Conservation (phyloP, 2,888 invertebrate genomes). For the Thera obeliscata region DNA sequence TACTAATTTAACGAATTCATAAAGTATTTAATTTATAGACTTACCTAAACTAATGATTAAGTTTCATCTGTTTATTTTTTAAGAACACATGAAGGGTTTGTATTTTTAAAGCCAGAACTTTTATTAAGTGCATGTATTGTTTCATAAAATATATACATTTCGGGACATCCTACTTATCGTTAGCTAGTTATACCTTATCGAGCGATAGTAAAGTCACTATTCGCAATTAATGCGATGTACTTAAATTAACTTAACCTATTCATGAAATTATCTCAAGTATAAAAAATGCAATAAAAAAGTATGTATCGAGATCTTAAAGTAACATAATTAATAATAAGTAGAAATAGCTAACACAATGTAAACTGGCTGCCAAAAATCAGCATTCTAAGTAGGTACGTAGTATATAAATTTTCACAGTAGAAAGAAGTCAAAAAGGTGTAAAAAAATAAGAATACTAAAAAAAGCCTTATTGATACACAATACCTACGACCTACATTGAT, state of each 20-base stretch:
- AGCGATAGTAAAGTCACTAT: neutral
- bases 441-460: slow-evolving; percentile 39
- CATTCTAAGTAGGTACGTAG: slow-evolving; percentile 8
- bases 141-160: no score
- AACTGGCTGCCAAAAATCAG: slow-evolving; percentile 27
- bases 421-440: slow-evolving; percentile 37
- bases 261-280: slow-evolving; percentile 12
- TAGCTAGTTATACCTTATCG: neutral
- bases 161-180: no score
- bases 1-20: neutral
- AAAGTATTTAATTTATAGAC: neutral
- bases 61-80: neutral
- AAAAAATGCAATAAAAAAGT: slow-evolving; percentile 11
- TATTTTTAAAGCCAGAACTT: no score
- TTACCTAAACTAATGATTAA: no score
- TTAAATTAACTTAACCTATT: neutral
- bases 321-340: slow-evolving; percentile 8
- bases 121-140: no score
- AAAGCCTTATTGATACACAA: slow-evolving; percentile 39
- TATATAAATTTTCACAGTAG: slow-evolving; percentile 18
- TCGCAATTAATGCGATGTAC: no score
- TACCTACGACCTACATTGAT: slow-evolving; percentile 22
- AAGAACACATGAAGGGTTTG: neutral
- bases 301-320: slow-evolving; percentile 16
- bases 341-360: slow-evolving; percentile 26